A percentile compares a stretch with the other conserved stretches of the same genome.
These are phyloP conservation scores for Panurus biarmicus DNA, from an alignment of 2,113 vertebrate genomes.

Conservation along the genomic window DNA sequence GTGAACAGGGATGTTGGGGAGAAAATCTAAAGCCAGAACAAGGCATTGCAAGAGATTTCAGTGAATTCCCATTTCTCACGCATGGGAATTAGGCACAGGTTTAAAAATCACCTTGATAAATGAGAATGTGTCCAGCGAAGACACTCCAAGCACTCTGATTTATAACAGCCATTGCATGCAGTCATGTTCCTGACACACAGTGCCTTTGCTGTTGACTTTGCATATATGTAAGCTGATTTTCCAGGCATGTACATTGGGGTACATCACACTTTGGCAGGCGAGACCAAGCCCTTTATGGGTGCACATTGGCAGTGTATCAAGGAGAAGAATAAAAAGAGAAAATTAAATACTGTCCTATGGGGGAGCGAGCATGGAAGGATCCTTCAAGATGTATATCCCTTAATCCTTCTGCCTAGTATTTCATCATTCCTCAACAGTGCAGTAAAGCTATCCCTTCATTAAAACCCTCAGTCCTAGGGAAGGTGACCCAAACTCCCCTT, in stretches of 20 bases:
- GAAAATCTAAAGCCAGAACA: constrained; percentile 14
- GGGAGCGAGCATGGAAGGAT: not conserved
- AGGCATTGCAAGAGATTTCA: constrained; percentile 4
- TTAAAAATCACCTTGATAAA: constrained; percentile 46
- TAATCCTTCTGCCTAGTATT: constrained; percentile 25
- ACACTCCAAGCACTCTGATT: constrained; percentile 10
- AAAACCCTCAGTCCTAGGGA: constrained; percentile 47
- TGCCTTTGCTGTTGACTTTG: not conserved
- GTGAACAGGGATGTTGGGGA: not conserved
- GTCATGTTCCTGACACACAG: not conserved
- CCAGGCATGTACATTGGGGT: not conserved
- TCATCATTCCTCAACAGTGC: constrained; percentile 15
- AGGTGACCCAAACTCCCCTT: constrained; percentile 60
- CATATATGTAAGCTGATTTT: constrained; percentile 3
- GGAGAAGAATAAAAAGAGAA: constrained; percentile 40
- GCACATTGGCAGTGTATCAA: not conserved
- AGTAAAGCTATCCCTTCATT: constrained; percentile 53
- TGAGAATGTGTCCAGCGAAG: not conserved
- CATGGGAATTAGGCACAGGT: not conserved
- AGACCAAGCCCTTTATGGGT: not conserved
- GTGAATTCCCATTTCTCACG: not conserved
- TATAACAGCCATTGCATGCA: constrained; percentile 22
- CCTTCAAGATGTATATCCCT: constrained; percentile 9
- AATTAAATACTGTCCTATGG: not conserved
- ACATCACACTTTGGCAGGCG: not conserved